Evolutionary conservation across 2,113 vertebrate genomes (phyloP), one percentile per base, ranked within the genome.

Genomic region (Phocoena sinus): DNA sequence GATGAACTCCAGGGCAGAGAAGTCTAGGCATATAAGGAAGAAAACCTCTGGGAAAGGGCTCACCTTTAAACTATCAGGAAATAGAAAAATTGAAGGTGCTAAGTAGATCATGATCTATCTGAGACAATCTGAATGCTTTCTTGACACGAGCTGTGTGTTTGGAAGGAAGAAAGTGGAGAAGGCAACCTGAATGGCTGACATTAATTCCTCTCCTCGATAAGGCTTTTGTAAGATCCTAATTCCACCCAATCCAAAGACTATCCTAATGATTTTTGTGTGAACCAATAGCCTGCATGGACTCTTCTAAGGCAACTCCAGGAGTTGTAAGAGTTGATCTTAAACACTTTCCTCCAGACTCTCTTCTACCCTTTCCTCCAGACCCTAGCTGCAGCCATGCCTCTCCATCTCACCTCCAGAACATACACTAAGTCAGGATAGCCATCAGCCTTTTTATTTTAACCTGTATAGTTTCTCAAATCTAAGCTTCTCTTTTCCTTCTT

Each of bases 71-170:
- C 5, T 68, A 71, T 3, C 33, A 44, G 11, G 67, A 85, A 95
- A 47, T 5, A 41, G 23, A 10, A 60, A 47, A 28, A 3, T 65
- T 7, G 9, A 21, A 94, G 20, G 25, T 44, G 1, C 5, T 62
- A 47, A 82, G 31, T 33, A 58, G 36, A 20, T 11, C 25, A 2
- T 3, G 28, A 60, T 36, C 11, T 67, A n/a, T 31, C 26, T 50
- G 31, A 96, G 38, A 68, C 92, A 79, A 79, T 60, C 38, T 83
- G 23, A 81, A 87, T 10, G 5, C 14, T 90, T 80, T 77, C 10
- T 94, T 68, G 56, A 67, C 4, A 79, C 26, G 28, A 71, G n/a
- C 23, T 87, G 11, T 67, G 6, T 74, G 31, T 25, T 44, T 90
- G 73, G 41, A 65, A 65, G 31, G 33, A 41, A 86, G 8, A 14